Base-by-base conservation (phyloP, 2,797 vertebrate species). In the Darevskia mixta region DNA sequence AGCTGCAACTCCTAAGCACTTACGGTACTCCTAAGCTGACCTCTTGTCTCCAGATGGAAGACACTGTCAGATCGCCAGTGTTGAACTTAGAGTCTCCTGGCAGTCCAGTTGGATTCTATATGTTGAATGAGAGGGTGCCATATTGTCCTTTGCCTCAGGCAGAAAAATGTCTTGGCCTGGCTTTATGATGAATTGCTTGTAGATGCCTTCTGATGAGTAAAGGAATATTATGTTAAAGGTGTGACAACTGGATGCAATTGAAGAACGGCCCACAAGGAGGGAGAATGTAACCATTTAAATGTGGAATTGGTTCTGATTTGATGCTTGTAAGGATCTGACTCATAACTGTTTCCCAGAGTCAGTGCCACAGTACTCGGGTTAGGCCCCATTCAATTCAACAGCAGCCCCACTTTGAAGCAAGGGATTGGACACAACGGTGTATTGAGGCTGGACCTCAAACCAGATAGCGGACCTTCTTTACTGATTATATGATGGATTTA, bases 311-410 rank as follows among this genome's bases (percentile, higher is more conserved):
- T 79, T 91, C 25, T 91, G 80, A 67, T 87, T 9, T 13, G 78
- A 58, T 13, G 17, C 77, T 66, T 43, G 61, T 35, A 82, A 83
- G 88, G 83, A 83, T 82, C 32, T 35, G 1, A 17, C 66, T 87
- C 77, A 86, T n/a, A 75, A 55, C 86, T 8, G 80, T 27, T 18
- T 29, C 23, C 32, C 29, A 77, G 38, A 77, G 32, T 69, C 77
- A 41, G 18, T 78, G n/a, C 0, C 0, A 4, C 55, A n/a, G 23
- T 82, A 11, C 9, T 91, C 10, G 87, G 73, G 1, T 55, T 7
- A 1, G 82, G 2, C 2, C 87, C 20, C 20, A 25, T 43, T 72
- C 73, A 43, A 83, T 73, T 73, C 73, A 38, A 10, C 29, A 27
- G 86, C 1, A 77, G 71, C 38, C 90, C 18, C 86, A 11, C 20